Evolutionary conservation across 2,113 vertebrate genomes (phyloP), one percentile per base, ranked within the genome.

Genomic region (Sciurus niger): DNA sequence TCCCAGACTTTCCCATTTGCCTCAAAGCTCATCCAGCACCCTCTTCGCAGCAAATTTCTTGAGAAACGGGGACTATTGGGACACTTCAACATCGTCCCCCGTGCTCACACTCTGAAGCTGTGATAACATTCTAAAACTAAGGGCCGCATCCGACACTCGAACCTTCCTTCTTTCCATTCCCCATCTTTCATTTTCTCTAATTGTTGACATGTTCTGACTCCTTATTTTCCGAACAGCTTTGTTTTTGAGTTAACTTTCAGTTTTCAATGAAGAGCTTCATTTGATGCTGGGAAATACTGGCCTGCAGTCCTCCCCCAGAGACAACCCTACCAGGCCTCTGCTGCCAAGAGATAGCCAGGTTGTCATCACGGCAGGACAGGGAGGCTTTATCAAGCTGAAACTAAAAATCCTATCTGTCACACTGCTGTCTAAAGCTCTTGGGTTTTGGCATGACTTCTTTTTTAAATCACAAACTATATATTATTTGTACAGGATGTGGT

Each of bases 251-350:
- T 43, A 60, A 60, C 25, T 90, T 96, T 73, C 4, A 6, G 70
- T 68, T 95, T 68, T 78, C 51, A 85, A 30, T 46, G 17, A 84
- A 55, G 18, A 53, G 53, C 85, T 92, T 84, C 70, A 79, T 60
- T 84, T 90, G 25, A 90, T n/a, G 10, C 8, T 63, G 74, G 80
- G 77, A 80, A 83, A 48, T 63, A 92, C 10, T 2, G 40, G 16
- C 68, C 37, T 40, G 24, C 7, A 58, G 70, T 18, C 43, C 34
- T 37, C 20, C 40, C 32, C 28, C 1, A 37, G 51, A 43, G 20
- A 25, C 22, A 32, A 12, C 43, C 40, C n/a, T 37, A 48, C n/a
- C 60, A 46, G 30, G 14, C 25, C 60, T 84, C 40, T 34, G 43
- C 58, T 46, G 40, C 58, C 40, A 78, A 40, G 53, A 43, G 80